These are phyloP conservation scores for Caenorhabditis virilis DNA, from an alignment of 2,888 invertebrate genomes.

Conservation along the genomic window DNA sequence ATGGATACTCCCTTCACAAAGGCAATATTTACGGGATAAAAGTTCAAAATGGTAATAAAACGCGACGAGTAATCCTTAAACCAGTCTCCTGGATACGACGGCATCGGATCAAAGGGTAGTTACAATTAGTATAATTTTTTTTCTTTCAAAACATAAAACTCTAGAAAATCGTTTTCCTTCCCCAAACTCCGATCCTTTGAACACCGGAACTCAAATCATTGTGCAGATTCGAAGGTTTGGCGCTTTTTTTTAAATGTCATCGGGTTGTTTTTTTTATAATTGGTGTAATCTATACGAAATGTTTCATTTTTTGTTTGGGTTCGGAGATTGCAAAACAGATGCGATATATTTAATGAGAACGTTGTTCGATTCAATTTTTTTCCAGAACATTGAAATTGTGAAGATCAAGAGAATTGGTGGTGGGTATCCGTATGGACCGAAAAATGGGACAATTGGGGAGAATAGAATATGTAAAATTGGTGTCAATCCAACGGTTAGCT, in stretches of 20 bases:
- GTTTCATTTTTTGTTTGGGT: not conserved
- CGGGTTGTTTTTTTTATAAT: no score
- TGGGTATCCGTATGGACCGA: slow-evolving; percentile 30
- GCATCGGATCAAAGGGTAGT: slow-evolving; percentile 5
- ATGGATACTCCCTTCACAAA: not conserved
- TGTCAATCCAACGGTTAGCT: not conserved
- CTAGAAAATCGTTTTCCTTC: slow-evolving; percentile 2
- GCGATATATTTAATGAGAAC: not conserved
- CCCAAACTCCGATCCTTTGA: slow-evolving; percentile 5
- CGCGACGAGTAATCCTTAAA: slow-evolving; percentile 1
- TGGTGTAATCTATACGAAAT: slow-evolving; percentile 5
- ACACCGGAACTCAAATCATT: not conserved
- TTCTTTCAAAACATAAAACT: not conserved
- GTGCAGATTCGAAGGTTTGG: slow-evolving; percentile 3
- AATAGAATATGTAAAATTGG: slow-evolving; percentile 1
- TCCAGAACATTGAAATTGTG: slow-evolving; percentile 11
- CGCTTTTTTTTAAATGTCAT: not conserved
- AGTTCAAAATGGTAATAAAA: slow-evolving; percentile 5
- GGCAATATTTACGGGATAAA: slow-evolving; percentile 26
- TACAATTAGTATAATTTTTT: not conserved
- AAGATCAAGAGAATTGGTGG: slow-evolving; percentile 28
- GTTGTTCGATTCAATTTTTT: not conserved
- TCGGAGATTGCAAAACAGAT: not conserved
- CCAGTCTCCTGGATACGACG: slow-evolving; percentile 13
- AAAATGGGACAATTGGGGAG: slow-evolving; percentile 1